phyloP scores from a whole-genome alignment of 2,888 invertebrate genomes.

The Epinotia nisella region DNA sequence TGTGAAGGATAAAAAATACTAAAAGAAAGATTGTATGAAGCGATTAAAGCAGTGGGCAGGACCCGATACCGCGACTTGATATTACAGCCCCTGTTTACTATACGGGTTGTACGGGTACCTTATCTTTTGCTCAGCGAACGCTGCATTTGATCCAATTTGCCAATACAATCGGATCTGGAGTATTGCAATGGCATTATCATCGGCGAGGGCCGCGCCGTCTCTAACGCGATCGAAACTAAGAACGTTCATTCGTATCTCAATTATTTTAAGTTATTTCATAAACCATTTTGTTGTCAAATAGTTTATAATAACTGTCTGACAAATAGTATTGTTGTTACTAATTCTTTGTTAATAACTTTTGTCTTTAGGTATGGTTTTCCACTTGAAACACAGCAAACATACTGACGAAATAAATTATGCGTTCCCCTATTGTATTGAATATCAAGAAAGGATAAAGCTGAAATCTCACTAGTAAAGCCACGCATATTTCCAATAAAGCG shows the following conservation, averaged over 20 bases:
- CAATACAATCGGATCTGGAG: slow-evolving; percentile 83
- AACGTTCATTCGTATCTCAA: slow-evolving; percentile 65
- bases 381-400: not conserved
- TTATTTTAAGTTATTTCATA: slow-evolving; percentile 48
- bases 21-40: slow-evolving; percentile 60
- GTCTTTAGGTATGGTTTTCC: not conserved
- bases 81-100: slow-evolving; percentile 68
- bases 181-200: slow-evolving; percentile 83
- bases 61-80: slow-evolving; percentile 71
- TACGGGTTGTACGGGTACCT: slow-evolving; percentile 51
- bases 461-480: slow-evolving; percentile 26
- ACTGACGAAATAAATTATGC: slow-evolving; percentile 3
- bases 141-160: slow-evolving; percentile 85
- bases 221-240: slow-evolving; percentile 74
- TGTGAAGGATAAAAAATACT: slow-evolving; percentile 60
- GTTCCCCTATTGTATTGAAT: slow-evolving; percentile 18
- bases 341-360: not conserved
- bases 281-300: not conserved
- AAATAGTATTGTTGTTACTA: not conserved
- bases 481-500: slow-evolving; percentile 38
- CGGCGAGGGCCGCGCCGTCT: slow-evolving; percentile 68
- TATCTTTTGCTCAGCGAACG: slow-evolving; percentile 82
- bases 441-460: slow-evolving; percentile 25
- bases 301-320: not conserved
- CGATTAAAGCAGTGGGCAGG: slow-evolving; percentile 59